phyloP scores from a whole-genome alignment of 2,113 vertebrate species.

The Lepus americanus region DNA sequence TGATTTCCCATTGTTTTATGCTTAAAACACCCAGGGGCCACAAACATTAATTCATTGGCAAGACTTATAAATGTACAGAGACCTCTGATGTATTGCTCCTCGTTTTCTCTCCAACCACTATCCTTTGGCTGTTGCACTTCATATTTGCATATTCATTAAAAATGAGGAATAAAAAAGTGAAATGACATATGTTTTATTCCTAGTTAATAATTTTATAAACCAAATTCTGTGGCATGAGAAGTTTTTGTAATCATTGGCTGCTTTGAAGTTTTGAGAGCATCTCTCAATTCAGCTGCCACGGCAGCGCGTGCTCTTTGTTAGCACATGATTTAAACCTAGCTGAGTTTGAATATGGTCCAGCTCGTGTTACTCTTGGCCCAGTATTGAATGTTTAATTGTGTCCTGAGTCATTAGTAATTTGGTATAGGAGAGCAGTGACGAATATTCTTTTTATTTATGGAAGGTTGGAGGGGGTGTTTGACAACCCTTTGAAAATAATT shows the following conservation, averaged over 20 bases:
- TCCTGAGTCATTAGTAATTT: slow-evolving; percentile 31
- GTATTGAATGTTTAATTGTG: neutral
- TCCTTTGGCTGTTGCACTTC: slow-evolving; percentile 45
- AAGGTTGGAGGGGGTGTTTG: neutral
- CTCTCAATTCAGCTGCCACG: slow-evolving; percentile 31
- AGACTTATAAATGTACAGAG: neutral
- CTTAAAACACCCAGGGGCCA: slow-evolving; percentile 30
- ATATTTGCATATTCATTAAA: slow-evolving; percentile 12
- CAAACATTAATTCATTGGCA: neutral
- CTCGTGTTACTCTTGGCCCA: neutral
- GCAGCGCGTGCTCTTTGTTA: slow-evolving; percentile 35
- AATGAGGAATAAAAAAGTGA: slow-evolving; percentile 33
- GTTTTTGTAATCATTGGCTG: slow-evolving; percentile 41
- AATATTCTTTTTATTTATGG: slow-evolving; percentile 55
- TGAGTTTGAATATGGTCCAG: slow-evolving; percentile 10
- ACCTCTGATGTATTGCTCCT: slow-evolving; percentile 3
- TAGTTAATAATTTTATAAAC: slow-evolving; percentile 51
- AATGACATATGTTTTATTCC: slow-evolving; percentile 37
- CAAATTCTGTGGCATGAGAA: slow-evolving; percentile 40
- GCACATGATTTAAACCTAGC: slow-evolving; percentile 29
- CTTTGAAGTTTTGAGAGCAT: slow-evolving; percentile 59
- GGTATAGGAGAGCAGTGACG: slow-evolving; percentile 4
- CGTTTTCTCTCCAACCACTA: neutral
- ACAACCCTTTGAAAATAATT: no score
- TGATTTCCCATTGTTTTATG: slow-evolving; percentile 22